A percentile compares a stretch with the other conserved stretches of the same genome.
Evolutionary conservation across 2,888 invertebrate genomes (phyloP).

Genomic region (Meta bourneti): DNA sequence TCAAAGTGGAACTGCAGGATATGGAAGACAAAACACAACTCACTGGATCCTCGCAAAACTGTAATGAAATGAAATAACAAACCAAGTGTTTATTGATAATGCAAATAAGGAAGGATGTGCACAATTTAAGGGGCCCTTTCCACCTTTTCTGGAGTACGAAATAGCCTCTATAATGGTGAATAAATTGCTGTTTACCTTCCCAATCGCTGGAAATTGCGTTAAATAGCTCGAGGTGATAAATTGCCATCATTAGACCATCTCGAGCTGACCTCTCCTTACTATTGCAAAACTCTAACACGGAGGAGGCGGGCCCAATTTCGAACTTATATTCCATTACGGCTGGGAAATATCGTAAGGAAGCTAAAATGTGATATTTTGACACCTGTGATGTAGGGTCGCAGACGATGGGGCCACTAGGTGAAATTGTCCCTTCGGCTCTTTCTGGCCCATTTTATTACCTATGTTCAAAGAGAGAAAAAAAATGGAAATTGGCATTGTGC

Average conservation of each 20-base stretch:
- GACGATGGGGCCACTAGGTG: constrained; percentile 17
- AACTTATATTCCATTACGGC: constrained; percentile 31
- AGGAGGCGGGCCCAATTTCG: constrained; percentile 34
- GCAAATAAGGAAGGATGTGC: too few relatives aligned
- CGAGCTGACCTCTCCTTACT: constrained; percentile 4
- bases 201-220: constrained; percentile 1
- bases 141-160: not conserved
- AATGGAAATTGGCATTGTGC: constrained; percentile 11
- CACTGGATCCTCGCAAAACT: too few relatives aligned
- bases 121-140: too few relatives aligned
- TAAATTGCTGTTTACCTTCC: constrained; percentile 40
- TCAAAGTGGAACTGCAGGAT: too few relatives aligned
- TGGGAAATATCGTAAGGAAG: constrained; percentile 20
- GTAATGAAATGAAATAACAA: too few relatives aligned
- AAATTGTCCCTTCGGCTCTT: constrained; percentile 18
- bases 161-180: constrained; percentile 23
- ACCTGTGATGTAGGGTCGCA: constrained; percentile 26
- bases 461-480: constrained; percentile 22
- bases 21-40: too few relatives aligned
- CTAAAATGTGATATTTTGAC: constrained; percentile 48
- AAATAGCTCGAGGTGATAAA: constrained; percentile 20
- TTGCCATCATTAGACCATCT: constrained; percentile 28
- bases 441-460: not conserved
- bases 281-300: constrained; percentile 37
- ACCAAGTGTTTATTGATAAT: too few relatives aligned